Conservation (phyloP, 1,140 invertebrate genomes). For the Adoxophyes honmai region DNA sequence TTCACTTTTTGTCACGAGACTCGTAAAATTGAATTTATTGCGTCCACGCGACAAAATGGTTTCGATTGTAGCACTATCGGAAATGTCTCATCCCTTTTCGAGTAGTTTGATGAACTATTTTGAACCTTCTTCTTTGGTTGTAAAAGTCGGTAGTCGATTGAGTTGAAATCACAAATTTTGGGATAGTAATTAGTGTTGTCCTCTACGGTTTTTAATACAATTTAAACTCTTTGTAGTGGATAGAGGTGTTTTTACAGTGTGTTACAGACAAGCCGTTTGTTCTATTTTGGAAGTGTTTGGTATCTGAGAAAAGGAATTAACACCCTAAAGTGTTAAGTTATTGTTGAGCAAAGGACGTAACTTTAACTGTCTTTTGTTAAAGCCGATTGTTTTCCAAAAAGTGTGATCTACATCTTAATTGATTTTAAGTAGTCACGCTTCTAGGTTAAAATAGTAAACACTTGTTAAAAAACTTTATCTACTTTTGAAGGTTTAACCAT, state of each 20-base stretch:
- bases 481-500: too few species aligned
- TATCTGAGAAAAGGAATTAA: slow-evolving; percentile 16
- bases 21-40: slow-evolving; percentile 68
- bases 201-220: not conserved
- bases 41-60: slow-evolving; percentile 50
- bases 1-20: slow-evolving; percentile 28
- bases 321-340: slow-evolving; percentile 44
- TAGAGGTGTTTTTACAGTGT: not conserved
- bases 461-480: too few species aligned
- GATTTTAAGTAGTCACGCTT: slow-evolving; percentile 14
- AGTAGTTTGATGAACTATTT: not conserved
- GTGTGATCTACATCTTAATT: slow-evolving; percentile 24
- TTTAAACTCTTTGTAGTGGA: not conserved
- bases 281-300: not conserved
- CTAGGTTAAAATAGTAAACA: not conserved
- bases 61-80: slow-evolving; percentile 28
- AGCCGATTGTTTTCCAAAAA: slow-evolving; percentile 19
- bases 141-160: not conserved
- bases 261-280: not conserved
- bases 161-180: not conserved
- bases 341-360: slow-evolving; percentile 22
- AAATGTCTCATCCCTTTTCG: slow-evolving; percentile 8
- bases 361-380: slow-evolving; percentile 13
- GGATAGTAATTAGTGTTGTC: not conserved
- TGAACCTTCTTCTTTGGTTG: not conserved